A percentile compares a stretch with the other conserved stretches of the same genome.
phyloP scores from a whole-genome alignment of 2,888 invertebrate genomes.

The Macrosiphum euphorbiae region DNA sequence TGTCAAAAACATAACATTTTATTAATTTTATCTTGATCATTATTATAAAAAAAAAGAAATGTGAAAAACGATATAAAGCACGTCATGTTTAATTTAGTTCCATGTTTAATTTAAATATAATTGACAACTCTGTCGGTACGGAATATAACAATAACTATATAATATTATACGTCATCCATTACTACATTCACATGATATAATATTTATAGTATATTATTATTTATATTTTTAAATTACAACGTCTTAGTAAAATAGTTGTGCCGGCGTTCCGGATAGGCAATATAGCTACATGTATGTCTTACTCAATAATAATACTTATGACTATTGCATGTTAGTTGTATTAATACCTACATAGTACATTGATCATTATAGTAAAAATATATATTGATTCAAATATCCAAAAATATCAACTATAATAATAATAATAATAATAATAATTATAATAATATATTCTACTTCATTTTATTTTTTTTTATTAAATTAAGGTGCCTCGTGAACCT shows the following conservation, averaged over 20 bases:
- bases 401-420: not conserved
- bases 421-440: not conserved
- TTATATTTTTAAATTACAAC: no score
- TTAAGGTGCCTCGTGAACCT: not conserved
- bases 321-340: no score
- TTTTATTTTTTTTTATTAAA: not conserved
- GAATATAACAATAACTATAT: no score
- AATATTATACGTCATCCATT: not conserved
- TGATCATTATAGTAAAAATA: not conserved
- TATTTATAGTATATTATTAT: not conserved
- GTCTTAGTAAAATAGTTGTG: not conserved
- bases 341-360: not conserved
- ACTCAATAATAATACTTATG: not conserved
- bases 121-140: not conserved
- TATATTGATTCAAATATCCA: not conserved
- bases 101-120: not conserved
- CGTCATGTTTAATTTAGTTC: not conserved
- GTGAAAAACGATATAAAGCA: not conserved
- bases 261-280: constrained; percentile 24
- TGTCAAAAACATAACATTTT: not conserved
- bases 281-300: not conserved
- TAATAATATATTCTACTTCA: not conserved
- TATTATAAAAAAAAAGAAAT: not conserved
- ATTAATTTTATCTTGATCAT: not conserved
- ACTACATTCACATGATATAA: not conserved